Conservation (phyloP, 2,113 vertebrate species). For the Sitta europaea region DNA sequence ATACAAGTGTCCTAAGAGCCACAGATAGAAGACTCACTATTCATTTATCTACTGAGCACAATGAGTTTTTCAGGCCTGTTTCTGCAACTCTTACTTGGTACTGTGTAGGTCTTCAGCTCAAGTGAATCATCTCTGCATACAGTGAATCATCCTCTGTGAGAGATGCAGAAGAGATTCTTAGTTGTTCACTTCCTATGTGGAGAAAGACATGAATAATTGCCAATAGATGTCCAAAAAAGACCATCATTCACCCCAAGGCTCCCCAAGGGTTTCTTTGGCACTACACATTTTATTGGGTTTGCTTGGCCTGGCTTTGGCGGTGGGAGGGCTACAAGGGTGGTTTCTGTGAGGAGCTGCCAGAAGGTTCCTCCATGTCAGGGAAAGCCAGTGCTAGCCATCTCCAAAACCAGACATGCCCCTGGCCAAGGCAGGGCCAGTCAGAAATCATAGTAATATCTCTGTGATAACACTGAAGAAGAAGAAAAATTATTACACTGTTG, state of each 20-base stretch:
- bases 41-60: background rate
- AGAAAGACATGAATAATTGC: background rate
- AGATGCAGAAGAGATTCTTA: background rate
- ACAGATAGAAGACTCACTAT: background rate
- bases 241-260: background rate
- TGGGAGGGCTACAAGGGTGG: rapidly evolving
- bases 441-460: background rate
- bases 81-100: background rate
- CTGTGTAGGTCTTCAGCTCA: background rate
- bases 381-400: background rate
- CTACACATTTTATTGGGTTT: background rate
- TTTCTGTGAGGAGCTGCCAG: background rate
- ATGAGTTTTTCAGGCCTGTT: background rate
- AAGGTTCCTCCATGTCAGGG: background rate
- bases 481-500: background rate
- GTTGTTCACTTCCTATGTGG: background rate
- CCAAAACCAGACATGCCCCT: background rate
- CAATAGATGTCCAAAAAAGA: background rate
- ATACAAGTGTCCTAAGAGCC: background rate
- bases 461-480: background rate
- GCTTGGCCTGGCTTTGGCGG: background rate
- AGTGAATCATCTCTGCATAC: background rate
- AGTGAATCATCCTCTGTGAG: background rate
- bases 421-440: background rate
- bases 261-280: background rate